Conservation (phyloP, 2,888 invertebrate genomes). For the Cantharis lateralis region DNA sequence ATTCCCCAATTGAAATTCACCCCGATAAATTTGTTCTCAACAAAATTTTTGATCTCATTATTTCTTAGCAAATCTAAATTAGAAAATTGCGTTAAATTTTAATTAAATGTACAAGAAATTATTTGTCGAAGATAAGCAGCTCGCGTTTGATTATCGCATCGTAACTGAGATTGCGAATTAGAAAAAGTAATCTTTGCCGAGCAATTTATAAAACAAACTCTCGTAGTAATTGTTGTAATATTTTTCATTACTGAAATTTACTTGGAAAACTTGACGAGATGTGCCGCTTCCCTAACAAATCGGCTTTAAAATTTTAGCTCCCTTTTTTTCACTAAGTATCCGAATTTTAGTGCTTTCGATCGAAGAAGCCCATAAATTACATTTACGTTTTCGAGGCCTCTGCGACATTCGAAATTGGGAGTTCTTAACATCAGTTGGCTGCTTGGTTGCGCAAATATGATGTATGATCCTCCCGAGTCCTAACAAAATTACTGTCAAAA, state of each 20-base stretch:
- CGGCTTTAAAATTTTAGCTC: not conserved
- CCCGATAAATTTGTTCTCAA: constrained; percentile 46
- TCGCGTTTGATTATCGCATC: not conserved
- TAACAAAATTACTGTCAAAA: constrained; percentile 45
- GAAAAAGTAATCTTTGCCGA: not conserved
- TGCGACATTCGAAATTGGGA: constrained; percentile 14
- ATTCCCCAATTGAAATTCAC: constrained; percentile 52
- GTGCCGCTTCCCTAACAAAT: not conserved
- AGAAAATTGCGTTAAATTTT: constrained; percentile 25
- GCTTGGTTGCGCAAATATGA: constrained; percentile 40
- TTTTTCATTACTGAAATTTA: not conserved
- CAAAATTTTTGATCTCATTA: constrained; percentile 25
- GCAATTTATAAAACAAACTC: not conserved
- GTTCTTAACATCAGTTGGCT: constrained; percentile 16
- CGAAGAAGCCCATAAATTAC: constrained; percentile 4
- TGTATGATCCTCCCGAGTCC: constrained; percentile 39
- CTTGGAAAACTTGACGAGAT: not conserved
- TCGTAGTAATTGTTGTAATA: not conserved
- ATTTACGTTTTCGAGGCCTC: constrained; percentile 10
- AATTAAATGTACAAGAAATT: constrained; percentile 18
- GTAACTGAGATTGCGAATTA: not conserved
- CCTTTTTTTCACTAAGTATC: not conserved
- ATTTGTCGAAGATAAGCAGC: constrained; percentile 6
- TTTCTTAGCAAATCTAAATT: constrained; percentile 22
- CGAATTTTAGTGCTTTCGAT: not conserved